Conservation (phyloP, 2,888 invertebrate species). For the Odontocerum albicorne region DNA sequence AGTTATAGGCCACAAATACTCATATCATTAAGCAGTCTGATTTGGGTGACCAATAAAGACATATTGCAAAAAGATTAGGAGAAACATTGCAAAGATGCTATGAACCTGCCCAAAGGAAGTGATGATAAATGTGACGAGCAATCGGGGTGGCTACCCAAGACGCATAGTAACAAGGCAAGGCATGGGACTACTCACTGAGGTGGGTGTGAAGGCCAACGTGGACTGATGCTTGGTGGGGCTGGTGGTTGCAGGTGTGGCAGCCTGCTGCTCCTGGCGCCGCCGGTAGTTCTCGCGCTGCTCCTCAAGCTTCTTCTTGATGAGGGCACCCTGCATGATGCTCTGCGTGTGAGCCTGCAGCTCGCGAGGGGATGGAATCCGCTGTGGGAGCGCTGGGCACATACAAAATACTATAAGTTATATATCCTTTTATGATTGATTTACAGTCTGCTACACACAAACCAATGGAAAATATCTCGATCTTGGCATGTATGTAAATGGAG, state of each 20-base stretch:
- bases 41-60: too few relatives aligned
- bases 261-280: conserved; percentile 69
- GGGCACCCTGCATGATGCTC: conserved; percentile 81
- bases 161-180: background rate
- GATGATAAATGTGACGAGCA: too few relatives aligned
- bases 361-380: conserved; percentile 79
- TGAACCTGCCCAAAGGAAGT: too few relatives aligned
- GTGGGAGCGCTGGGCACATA: conserved; percentile 60
- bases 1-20: too few relatives aligned
- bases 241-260: conserved; percentile 40
- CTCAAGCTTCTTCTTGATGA: conserved; percentile 87
- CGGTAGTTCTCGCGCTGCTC: conserved; percentile 85
- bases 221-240: conserved; percentile 44
- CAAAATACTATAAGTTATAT: too few relatives aligned
- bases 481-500: too few relatives aligned
- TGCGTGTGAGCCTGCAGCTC: conserved; percentile 85
- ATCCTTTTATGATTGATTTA: too few relatives aligned
- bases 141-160: background rate
- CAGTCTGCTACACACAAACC: too few relatives aligned
- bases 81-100: too few relatives aligned
- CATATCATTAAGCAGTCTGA: too few relatives aligned
- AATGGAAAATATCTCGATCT: too few relatives aligned
- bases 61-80: too few relatives aligned
- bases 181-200: conserved; percentile 61
- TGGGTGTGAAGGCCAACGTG: conserved; percentile 88